phyloP scores from a whole-genome alignment of 1,140 invertebrate genomes.

The Anastatus disparis region DNA sequence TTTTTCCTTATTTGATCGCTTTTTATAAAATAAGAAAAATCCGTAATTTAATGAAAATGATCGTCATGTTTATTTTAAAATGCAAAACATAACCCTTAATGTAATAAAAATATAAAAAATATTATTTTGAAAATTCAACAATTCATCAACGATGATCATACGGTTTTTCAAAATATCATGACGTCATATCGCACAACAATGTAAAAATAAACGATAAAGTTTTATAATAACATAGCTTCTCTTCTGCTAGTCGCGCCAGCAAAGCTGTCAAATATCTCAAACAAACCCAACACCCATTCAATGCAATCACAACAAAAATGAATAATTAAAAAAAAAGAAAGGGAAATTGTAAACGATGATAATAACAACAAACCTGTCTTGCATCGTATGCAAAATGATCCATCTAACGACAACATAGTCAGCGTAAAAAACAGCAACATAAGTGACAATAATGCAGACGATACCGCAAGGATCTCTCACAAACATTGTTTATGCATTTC shows the following conservation, averaged over 20 bases:
- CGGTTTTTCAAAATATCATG: neutral
- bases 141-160: no score
- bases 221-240: neutral
- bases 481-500: conserved; percentile 61
- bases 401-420: conserved; percentile 91
- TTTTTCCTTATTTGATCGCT: no score
- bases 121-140: no score
- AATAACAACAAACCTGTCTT: conserved; percentile 73
- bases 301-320: neutral
- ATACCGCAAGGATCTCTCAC: conserved; percentile 89
- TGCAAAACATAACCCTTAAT: no score
- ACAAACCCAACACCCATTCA: no score
- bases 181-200: neutral
- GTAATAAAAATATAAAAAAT: no score
- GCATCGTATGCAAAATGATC: conserved; percentile 86
- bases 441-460: conserved; percentile 86
- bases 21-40: no score
- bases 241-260: conserved; percentile 4
- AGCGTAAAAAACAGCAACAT: conserved; percentile 85
- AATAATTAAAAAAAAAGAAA: conserved; percentile 27
- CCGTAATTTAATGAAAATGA: no score
- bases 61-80: no score
- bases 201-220: neutral
- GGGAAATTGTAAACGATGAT: no score
- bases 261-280: neutral